Percentiles rank a stretch among this genome's conserved stretches.
phyloP scores from a whole-genome alignment of 2,113 vertebrate species.

The Leiothrix lutea region DNA sequence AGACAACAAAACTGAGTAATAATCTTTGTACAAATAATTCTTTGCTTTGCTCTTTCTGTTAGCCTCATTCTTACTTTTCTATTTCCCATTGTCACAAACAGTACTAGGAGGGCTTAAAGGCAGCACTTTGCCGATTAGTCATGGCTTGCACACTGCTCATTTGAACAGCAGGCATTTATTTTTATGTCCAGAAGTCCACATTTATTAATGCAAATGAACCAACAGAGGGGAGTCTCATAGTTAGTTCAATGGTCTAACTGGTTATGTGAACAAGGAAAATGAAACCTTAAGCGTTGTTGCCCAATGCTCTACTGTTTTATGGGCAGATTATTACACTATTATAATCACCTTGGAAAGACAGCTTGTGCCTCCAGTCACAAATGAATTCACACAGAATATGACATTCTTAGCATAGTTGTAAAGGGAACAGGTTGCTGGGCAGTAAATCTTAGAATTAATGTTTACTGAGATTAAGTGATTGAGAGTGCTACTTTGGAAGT shows the following conservation, averaged over 20 bases:
- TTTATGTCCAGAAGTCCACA: not conserved
- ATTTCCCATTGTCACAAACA: not conserved
- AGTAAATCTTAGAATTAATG: not conserved
- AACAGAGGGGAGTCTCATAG: not conserved
- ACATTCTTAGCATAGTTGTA: not conserved
- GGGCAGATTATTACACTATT: not conserved
- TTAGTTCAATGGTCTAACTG: not conserved
- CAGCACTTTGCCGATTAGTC: not conserved
- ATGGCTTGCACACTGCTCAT: not conserved
- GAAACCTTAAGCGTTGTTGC: not conserved
- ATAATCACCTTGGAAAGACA: not conserved
- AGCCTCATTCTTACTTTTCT: not conserved
- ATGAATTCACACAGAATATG: not conserved
- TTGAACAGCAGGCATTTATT: not conserved
- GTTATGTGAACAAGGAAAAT: not conserved
- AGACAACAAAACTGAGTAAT: not conserved
- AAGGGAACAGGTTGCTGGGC: not conserved
- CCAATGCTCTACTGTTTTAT: not conserved
- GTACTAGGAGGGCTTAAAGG: not conserved
- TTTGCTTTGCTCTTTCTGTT: not conserved
- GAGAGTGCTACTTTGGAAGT: not conserved
- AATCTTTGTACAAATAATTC: not conserved
- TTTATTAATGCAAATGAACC: constrained; percentile 4
- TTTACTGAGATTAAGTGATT: not conserved
- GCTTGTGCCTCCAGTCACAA: not conserved